Percentiles rank a stretch among this genome's conserved stretches.
Evolutionary conservation across 1,140 invertebrate species (phyloP).

Genomic region (Geopemphigus sp.): DNA sequence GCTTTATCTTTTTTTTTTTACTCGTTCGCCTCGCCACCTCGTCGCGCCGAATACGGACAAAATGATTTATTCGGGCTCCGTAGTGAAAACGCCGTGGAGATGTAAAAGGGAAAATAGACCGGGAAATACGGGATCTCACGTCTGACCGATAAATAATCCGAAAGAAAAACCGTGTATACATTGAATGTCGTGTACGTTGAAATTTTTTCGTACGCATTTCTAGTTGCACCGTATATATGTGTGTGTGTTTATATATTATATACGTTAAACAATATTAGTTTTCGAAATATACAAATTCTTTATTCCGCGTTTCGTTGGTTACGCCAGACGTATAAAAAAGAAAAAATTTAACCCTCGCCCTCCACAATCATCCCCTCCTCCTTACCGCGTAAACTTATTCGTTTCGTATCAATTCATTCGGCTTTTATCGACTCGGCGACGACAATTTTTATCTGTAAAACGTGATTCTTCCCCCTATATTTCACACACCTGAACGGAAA

Average conservation of each 20-base stretch:
- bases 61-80: background rate
- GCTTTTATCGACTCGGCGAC: too few species aligned
- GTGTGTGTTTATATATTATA: too few species aligned
- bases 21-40: background rate
- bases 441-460: too few species aligned
- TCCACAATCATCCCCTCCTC: too few species aligned
- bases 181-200: background rate
- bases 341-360: too few species aligned
- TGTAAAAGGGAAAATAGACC: background rate
- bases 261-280: background rate
- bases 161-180: background rate
- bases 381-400: too few species aligned
- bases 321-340: background rate
- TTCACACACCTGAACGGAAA: too few species aligned
- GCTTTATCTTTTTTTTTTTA: background rate
- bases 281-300: background rate
- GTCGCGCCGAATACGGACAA: background rate
- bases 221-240: background rate
- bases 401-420: too few species aligned
- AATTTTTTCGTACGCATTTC: background rate
- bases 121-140: background rate
- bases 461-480: too few species aligned
- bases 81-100: background rate
- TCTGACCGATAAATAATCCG: background rate
- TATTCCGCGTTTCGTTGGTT: background rate